Percentiles rank a stretch among this genome's conserved stretches.
Conservation (phyloP, 1,140 invertebrate species). For the Penaeus vannamei region DNA sequence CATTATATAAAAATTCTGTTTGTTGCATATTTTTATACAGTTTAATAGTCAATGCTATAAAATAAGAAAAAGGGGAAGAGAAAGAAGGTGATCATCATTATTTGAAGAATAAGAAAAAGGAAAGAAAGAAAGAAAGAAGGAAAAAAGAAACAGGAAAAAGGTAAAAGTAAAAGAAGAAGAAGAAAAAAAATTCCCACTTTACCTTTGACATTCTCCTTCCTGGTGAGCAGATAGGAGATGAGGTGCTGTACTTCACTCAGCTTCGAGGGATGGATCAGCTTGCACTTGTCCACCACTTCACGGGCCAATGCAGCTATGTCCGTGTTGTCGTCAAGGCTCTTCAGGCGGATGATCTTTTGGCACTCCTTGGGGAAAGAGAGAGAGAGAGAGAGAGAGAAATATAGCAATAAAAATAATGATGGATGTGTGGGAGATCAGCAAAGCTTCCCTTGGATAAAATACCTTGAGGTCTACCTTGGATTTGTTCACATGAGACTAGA, state of each 20-base stretch:
- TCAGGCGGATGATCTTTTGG: conserved; percentile 88
- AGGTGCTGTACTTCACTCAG: conserved; percentile 90
- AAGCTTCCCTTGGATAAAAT: background rate
- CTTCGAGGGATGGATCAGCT: conserved; percentile 88
- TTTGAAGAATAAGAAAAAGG: too few relatives aligned
- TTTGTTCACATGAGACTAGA: too few relatives aligned
- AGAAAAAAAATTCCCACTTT: too few relatives aligned
- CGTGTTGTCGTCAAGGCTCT: conserved; percentile 85
- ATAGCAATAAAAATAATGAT: background rate
- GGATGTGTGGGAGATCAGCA: background rate
- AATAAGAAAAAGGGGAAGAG: too few relatives aligned
- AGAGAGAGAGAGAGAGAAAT: background rate
- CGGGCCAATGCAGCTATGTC: conserved; percentile 85
- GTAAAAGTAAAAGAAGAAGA: too few relatives aligned
- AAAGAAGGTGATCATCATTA: too few relatives aligned
- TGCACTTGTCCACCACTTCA: conserved; percentile 91
- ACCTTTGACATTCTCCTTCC: conserved; percentile 74
- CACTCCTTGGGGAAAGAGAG: conserved; percentile 75
- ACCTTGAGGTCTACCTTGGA: too few relatives aligned
- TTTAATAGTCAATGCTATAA: too few relatives aligned
- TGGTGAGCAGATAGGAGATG: conserved; percentile 91
- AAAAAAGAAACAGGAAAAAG: too few relatives aligned
- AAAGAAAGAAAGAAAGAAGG: too few relatives aligned
- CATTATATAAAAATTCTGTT: too few relatives aligned
- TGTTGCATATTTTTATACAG: too few relatives aligned